Conservation (phyloP, 2,113 vertebrate species). For the Microtus montanus region DNA sequence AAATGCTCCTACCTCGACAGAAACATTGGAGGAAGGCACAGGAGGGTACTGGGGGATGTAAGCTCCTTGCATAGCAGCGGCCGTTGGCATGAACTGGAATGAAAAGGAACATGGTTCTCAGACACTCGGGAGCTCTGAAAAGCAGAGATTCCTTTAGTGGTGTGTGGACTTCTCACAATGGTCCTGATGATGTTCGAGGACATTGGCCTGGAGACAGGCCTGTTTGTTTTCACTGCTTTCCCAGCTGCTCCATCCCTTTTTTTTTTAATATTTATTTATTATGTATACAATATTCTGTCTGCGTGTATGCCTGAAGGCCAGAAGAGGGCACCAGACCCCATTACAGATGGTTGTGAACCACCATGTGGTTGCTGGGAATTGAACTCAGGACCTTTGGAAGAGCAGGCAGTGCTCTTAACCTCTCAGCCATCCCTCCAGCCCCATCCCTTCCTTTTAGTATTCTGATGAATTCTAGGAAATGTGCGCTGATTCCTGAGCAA, state of each 20-base stretch:
- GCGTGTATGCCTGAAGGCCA: too few relatives aligned
- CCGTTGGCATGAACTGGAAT: conserved; percentile 90
- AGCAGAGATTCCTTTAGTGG: neutral
- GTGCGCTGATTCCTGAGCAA: neutral
- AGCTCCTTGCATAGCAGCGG: conserved; percentile 92
- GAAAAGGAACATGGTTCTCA: neutral
- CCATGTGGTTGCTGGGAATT: too few relatives aligned
- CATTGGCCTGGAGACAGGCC: neutral
- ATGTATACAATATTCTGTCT: too few relatives aligned
- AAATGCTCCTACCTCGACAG: conserved; percentile 89
- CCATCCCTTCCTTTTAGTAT: neutral
- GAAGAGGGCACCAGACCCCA: too few relatives aligned
- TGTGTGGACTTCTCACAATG: neutral
- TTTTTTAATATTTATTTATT: too few relatives aligned
- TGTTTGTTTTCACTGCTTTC: neutral
- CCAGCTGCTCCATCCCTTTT: neutral
- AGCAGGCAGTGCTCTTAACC: too few relatives aligned
- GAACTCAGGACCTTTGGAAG: too few relatives aligned
- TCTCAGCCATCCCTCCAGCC: too few relatives aligned
- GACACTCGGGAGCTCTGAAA: neutral
- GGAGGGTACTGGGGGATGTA: conserved; percentile 93
- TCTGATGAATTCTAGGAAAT: conserved; percentile 31
- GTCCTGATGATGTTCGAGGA: neutral
- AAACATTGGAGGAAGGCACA: conserved; percentile 90
- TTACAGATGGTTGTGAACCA: too few relatives aligned